Conservation (phyloP, 2,113 vertebrate species). For the Charadrius vociferus region DNA sequence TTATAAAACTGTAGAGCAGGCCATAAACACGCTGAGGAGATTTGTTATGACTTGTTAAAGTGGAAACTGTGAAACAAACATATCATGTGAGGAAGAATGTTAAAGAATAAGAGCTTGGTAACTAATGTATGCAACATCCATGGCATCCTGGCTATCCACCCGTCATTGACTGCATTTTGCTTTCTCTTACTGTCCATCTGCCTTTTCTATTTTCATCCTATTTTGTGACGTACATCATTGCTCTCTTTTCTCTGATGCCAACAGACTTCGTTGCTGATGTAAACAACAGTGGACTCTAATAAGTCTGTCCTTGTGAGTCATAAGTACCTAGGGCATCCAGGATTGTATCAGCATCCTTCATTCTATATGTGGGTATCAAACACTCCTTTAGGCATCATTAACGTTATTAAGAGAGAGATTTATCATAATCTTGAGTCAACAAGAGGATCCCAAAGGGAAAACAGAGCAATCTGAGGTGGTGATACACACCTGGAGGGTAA, state of each 20-base stretch:
- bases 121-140: neutral
- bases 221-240: neutral
- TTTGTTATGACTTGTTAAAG: neutral
- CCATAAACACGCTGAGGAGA: neutral
- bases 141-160: neutral
- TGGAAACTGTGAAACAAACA: neutral
- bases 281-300: neutral
- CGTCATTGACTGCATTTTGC: neutral
- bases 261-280: neutral
- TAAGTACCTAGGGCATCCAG: neutral
- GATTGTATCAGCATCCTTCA: neutral
- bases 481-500: neutral
- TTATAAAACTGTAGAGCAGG: neutral
- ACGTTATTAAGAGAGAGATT: neutral
- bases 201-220: neutral
- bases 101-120: neutral
- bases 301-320: slow-evolving; percentile 24
- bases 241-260: neutral
- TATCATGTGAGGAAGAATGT: neutral
- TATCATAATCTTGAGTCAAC: neutral
- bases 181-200: neutral
- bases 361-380: neutral
- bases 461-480: neutral
- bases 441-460: neutral
- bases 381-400: neutral